Base-by-base conservation (phyloP, 2,888 invertebrate species). In the Acanthopleura granulata region DNA sequence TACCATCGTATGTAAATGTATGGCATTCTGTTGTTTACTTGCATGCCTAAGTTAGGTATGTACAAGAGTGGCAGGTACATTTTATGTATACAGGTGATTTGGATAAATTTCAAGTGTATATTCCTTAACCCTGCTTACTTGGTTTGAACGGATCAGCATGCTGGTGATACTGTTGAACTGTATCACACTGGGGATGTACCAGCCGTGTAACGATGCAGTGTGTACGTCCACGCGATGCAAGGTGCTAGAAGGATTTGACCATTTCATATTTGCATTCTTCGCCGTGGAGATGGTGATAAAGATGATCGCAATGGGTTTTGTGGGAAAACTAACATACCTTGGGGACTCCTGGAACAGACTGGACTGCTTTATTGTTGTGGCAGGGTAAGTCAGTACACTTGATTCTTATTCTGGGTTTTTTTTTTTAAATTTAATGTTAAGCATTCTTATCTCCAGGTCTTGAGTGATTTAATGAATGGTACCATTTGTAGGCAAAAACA, bases 81-180 rank as follows among this genome's bases (percentile, higher is more conserved):
- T n/a, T n/a, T n/a, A n/a, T n/a, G n/a, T n/a, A n/a, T n/a, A n/a
- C n/a, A n/a, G n/a, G n/a, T n/a, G n/a, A n/a, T n/a, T n/a, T n/a
- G n/a, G n/a, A n/a, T n/a, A n/a, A n/a, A n/a, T 40, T 40, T 9
- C 40, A 40, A 40, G 40, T 49, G 22, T 40, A n/a, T 79, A 75
- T 77, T 84, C 88, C 88, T 90, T 90, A 87, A 89, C 89, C 29
- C 62, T 18, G 77, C 87, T 79, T 90, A 97, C 95, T 92, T 99
- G 99, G 99, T 99, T 99, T 93, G 99, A 99, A 93, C 94, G 99
- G 84, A 93, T 99, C 88, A 98, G 98, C 88, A 99, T 99, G 96
- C 93, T 97, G 92, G 98, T 99, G 81, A 99, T 99, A 89, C 92
- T 99, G 85, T 93, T 99, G 89, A 99, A 99, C 93, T 99, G 99